Conservation (phyloP, 2,888 invertebrate genomes). For the Latheticus oryzae region DNA sequence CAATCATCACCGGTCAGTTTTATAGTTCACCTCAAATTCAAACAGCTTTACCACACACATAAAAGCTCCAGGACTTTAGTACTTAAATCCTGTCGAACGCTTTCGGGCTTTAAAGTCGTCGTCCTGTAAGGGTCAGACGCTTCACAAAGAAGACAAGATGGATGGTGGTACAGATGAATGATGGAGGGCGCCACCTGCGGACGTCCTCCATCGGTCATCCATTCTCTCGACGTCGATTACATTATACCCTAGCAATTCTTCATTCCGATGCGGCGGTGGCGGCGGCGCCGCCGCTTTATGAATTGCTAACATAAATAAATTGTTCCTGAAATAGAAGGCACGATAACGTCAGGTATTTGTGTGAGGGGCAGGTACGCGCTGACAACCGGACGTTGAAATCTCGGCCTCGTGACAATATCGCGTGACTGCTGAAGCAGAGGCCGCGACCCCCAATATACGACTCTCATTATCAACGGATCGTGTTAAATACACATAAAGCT, state of each 20-base stretch:
- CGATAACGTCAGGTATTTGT: conserved; percentile 42
- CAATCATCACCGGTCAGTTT: too few relatives aligned
- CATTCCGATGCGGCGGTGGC: conserved; percentile 42
- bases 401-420: conserved; percentile 56
- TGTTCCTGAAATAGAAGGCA: conserved; percentile 30
- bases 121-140: conserved; percentile 46
- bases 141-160: conserved; percentile 50
- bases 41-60: too few relatives aligned
- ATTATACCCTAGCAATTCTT: conserved; percentile 52
- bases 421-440: conserved; percentile 53
- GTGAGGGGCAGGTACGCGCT: conserved; percentile 49
- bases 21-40: too few relatives aligned
- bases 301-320: conserved; percentile 39
- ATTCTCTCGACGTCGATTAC: conserved; percentile 54
- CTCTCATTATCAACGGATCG: conserved; percentile 59
- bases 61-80: too few relatives aligned
- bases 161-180: conserved; percentile 52
- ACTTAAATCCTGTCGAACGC: conserved; percentile 34
- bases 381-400: conserved; percentile 57
- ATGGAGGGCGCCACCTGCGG: conserved; percentile 57
- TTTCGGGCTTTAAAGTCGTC: conserved; percentile 45
- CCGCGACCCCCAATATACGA: conserved; percentile 54
- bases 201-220: conserved; percentile 56
- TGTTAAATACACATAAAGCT: conserved; percentile 55
- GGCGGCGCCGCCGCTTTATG: conserved; percentile 39